Percentiles rank a stretch among this genome's conserved stretches.
These are phyloP conservation scores for Oegoconia quadripuncta DNA, from an alignment of 2,888 invertebrate genomes.

Conservation along the genomic window DNA sequence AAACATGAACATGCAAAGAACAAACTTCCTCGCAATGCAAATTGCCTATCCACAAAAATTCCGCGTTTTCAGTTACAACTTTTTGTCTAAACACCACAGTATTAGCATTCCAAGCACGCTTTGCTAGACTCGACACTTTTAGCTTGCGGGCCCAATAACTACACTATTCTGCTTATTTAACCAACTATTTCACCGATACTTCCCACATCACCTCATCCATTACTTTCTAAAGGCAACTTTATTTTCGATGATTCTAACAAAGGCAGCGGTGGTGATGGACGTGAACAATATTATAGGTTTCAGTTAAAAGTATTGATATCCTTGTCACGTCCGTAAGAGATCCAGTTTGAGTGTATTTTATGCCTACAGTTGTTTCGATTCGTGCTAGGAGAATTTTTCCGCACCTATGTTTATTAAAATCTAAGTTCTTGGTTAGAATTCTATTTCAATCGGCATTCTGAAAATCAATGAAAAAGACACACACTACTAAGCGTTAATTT, in stretches of 20 bases:
- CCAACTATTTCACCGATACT: conserved; percentile 13
- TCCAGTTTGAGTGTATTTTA: conserved; percentile 27
- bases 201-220: conserved; percentile 8
- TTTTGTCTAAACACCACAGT: background rate
- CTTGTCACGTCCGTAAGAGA: conserved; percentile 26
- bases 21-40: too few relatives aligned
- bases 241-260: background rate
- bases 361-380: conserved; percentile 29
- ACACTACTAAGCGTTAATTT: too few relatives aligned
- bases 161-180: conserved; percentile 20
- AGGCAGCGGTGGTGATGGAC: conserved; percentile 6
- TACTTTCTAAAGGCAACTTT: background rate
- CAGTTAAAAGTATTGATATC: conserved; percentile 4
- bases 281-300: background rate
- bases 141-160: conserved; percentile 23
- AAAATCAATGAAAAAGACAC: too few relatives aligned
- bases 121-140: conserved; percentile 22
- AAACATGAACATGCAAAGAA: too few relatives aligned
- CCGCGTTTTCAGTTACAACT: background rate
- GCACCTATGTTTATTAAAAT: background rate
- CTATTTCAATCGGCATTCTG: too few relatives aligned
- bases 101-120: conserved; percentile 19
- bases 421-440: too few relatives aligned
- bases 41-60: background rate
- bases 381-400: conserved; percentile 10